Evolutionary conservation across 2,888 invertebrate genomes (phyloP), one percentile per base, ranked within the genome.

Genomic region (Acanthosepion esculentum): DNA sequence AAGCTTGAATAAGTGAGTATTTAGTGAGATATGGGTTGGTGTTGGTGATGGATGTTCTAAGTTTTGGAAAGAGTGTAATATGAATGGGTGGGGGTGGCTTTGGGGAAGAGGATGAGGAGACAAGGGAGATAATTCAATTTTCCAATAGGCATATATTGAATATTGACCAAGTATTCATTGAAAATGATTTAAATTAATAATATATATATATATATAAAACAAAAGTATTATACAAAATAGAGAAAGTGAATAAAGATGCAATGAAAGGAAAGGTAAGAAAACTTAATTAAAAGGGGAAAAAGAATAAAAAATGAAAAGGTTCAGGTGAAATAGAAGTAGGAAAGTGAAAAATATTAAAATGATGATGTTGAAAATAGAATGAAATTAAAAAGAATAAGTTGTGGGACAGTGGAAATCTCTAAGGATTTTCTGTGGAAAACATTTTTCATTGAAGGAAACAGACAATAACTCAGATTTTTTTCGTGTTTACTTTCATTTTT

Each of bases 81-180:
- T 59, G 59, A 59, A 59, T 59, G 7, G 6, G 55, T 55, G 23
- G 20, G 59, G 59, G 59, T 20, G 20, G 78, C 23, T 33, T 15
- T 78, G 15, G n/a, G 12, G 12, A 15, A n/a, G 78, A 78, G n/a
- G 33, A n/a, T 78, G 78, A 78, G 18, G n/a, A 78, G n/a, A 33
- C 78, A 78, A 78, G 78, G 78, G 78, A 78, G 78, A 78, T 78
- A 78, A 78, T 78, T 78, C 78, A 78, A 78, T 78, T 78, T 78
- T 78, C 78, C 33, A 78, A 78, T 33, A 78, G n/a, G n/a, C n/a
- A n/a, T 78, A 78, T 78, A 78, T 78, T 78, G 78, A 78, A 78
- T 78, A 78, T 33, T 78, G 78, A 78, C 78, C n/a, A 78, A 78
- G n/a, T 33, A n/a, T n/a, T 78, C 78, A 78, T n/a, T 15, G 78